Conservation (phyloP, 2,113 vertebrate genomes). For the Tichodroma muraria region DNA sequence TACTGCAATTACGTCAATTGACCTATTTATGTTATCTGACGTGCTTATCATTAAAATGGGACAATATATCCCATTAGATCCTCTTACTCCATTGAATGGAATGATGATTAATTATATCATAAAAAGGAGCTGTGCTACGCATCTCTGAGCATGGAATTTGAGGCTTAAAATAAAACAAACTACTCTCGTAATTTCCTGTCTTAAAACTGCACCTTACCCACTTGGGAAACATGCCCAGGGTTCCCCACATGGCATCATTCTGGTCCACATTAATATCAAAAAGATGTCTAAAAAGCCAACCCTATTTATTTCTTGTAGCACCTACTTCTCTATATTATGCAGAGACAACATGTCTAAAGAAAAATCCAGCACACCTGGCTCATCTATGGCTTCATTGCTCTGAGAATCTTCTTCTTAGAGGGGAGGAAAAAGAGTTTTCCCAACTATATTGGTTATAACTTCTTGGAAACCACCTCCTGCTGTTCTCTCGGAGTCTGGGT, state of each 20-base stretch:
- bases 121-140: conserved; percentile 63
- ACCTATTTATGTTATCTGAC: conserved; percentile 75
- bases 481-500: not conserved
- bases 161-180: conserved; percentile 43
- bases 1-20: conserved; percentile 74
- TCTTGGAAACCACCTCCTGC: not conserved
- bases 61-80: conserved; percentile 71
- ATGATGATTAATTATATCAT: conserved; percentile 64
- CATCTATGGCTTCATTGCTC: not conserved
- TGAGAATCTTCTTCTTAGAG: not conserved
- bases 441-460: not conserved
- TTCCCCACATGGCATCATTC: not conserved
- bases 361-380: not conserved
- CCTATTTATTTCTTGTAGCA: not conserved
- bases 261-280: not conserved
- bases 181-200: not conserved
- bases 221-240: not conserved
- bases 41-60: conserved; percentile 69
- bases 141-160: conserved; percentile 60
- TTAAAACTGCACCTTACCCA: not conserved
- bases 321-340: not conserved
- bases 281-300: not conserved
- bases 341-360: not conserved
- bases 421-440: not conserved
- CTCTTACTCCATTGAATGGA: conserved; percentile 60